Conservation (phyloP, 2,797 vertebrate species). For the Pseudotriccus pelzelni region DNA sequence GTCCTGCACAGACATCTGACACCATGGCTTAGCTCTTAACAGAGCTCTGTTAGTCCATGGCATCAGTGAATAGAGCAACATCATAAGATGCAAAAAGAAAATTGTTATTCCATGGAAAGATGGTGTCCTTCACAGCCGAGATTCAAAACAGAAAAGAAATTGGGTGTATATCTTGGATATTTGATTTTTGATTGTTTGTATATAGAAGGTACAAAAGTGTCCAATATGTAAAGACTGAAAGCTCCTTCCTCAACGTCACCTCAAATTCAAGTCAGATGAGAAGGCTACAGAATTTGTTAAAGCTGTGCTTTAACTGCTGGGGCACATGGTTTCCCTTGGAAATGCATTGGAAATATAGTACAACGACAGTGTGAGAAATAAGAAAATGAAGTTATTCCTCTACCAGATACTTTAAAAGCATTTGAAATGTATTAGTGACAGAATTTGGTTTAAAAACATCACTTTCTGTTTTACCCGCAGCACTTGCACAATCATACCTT, state of each 20-base stretch:
- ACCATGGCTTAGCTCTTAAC: not conserved
- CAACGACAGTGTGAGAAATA: not conserved
- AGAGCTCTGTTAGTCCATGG: not conserved
- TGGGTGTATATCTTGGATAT: not conserved
- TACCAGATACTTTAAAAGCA: not conserved
- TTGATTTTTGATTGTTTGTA: not conserved
- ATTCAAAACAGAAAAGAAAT: not conserved
- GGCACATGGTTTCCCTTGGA: not conserved
- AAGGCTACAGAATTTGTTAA: not conserved
- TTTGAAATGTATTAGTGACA: not conserved
- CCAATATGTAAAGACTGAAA: not conserved
- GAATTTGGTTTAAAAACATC: not conserved
- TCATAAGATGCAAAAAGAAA: not conserved
- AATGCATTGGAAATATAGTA: not conserved
- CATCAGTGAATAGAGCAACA: accelerated
- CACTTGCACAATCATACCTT: slow-evolving; percentile 4
- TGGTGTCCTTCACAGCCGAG: not conserved
- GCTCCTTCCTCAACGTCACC: not conserved
- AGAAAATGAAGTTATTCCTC: not conserved
- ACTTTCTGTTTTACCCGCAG: slow-evolving; percentile 60
- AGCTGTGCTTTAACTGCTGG: not conserved
- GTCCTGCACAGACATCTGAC: not conserved
- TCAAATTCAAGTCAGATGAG: not conserved
- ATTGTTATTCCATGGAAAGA: not conserved
- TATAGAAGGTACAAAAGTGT: not conserved